Evolutionary conservation across 2,797 vertebrate species (phyloP), one percentile per base, ranked within the genome.

Genomic region (Eospalax fontanierii): DNA sequence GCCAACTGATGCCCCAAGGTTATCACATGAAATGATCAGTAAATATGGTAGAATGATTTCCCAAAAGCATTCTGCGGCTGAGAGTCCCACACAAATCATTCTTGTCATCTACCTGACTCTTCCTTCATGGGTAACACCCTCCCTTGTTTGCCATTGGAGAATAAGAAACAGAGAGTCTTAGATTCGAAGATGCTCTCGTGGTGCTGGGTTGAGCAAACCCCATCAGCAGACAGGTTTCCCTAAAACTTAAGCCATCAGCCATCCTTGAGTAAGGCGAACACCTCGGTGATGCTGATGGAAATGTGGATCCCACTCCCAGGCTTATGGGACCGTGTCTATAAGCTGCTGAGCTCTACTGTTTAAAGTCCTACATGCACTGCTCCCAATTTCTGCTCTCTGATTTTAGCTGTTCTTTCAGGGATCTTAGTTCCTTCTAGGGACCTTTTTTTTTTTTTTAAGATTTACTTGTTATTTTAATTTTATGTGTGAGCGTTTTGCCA

Each of bases 371-470:
- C 83, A 90, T 19, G 79, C n/a, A 40, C 40, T 65, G 79, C 28
- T 70, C 76, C 65, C 33, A 38, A 57, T 73, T 63, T 61, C 81
- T 65, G 63, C 73, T 74, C 78, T 93, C 75, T 84, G 76, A 24
- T n/a, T 43, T 92, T 83, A 10, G 59, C n/a, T 26, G 2, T 65
- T 46, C 38, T 91, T 73, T 33, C 54, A 35, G 21, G 30, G 18
- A 38, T 79, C 38, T 24, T 43, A n/a, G 57, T 89, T 46, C 57
- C 82, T 76, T 66, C 82, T 54, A 54, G 50, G 50, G 50, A 54
- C 50, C 50, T 54, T 54, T 12, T 54, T 54, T 54, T 54, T 54
- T 54, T 54, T 54, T 54, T 11, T 5, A 46, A 46, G 11, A 46
- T 11, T 46, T 5, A 14, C 14, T 54, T 54, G 50, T 54, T 54